Percentiles rank a stretch among this genome's conserved stretches.
These are phyloP conservation scores for Dromiciops gliroides DNA, from an alignment of 2,113 vertebrate genomes.

Conservation along the genomic window DNA sequence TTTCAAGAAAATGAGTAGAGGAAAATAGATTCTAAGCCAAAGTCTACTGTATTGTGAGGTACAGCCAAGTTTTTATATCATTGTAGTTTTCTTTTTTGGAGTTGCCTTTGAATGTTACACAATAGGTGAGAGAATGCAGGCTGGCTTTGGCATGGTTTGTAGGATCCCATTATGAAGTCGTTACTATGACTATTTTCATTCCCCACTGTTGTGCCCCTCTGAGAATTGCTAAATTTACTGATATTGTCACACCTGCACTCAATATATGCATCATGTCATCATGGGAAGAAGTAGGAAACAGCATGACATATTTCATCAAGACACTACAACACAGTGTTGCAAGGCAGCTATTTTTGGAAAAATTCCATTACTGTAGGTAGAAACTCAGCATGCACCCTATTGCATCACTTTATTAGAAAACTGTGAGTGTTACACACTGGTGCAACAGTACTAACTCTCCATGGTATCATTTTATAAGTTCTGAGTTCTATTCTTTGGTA, in stretches of 20 bases:
- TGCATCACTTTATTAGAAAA: slow-evolving; percentile 46
- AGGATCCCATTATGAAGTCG: slow-evolving; percentile 40
- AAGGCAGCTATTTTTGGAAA: slow-evolving; percentile 57
- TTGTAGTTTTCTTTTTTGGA: not conserved
- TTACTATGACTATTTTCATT: slow-evolving; percentile 24
- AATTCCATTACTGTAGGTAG: slow-evolving; percentile 27
- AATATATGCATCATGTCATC: slow-evolving; percentile 17
- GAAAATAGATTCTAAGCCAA: not conserved
- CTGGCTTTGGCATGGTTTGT: not conserved
- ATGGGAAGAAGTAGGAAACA: slow-evolving; percentile 47
- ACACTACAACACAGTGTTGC: not conserved
- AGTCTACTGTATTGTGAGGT: not conserved
- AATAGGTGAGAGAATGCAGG: not conserved
- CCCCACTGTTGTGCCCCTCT: not conserved
- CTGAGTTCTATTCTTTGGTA: not conserved
- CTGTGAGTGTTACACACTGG: not conserved
- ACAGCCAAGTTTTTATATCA: not conserved
- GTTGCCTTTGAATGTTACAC: not conserved
- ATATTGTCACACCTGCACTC: slow-evolving; percentile 31
- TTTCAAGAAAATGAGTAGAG: not conserved
- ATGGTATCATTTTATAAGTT: slow-evolving; percentile 14
- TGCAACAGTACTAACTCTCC: not conserved
- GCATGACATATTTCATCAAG: slow-evolving; percentile 54
- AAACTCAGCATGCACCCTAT: slow-evolving; percentile 12
- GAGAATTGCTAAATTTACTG: slow-evolving; percentile 54